Base-by-base conservation (phyloP, 2,113 vertebrate genomes). In the Entomyzon cyanotis region DNA sequence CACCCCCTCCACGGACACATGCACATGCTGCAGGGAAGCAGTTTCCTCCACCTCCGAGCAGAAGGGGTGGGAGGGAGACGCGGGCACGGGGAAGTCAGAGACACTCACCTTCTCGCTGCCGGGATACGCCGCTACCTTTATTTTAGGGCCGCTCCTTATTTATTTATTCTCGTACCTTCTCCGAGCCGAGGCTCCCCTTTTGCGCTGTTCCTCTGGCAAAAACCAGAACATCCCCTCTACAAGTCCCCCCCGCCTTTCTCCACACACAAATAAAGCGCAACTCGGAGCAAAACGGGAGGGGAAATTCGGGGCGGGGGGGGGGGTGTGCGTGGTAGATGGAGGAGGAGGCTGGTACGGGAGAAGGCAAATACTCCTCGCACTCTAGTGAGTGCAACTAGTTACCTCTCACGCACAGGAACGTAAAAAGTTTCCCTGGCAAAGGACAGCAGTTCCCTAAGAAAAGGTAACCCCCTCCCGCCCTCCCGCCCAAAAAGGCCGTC, bases 81-180 rank as follows among this genome's bases (percentile, higher is more conserved):
- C 25, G 27, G 25, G 58, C 39, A 53, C 63, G 15, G 50, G 62
- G 62, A 71, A 84, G 39, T 12, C 60, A 5, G 56, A 39, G 33
- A 44, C 41, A 94, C 97, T 97, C 95, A 96, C 97, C 97, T 97
- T 90, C 84, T 89, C 35, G 46, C 55, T 47, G 82, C 73, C 37
- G 78, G 76, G 23, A 30, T 89, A 35, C 3, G 87, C 84, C 52
- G 68, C 94, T 93, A 70, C 81, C 76, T 88, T 82, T 87, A 82
- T 89, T 90, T 81, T 65, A 74, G 21, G 80, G 58, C 70, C 25
- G 90, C 74, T 96, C 86, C 87, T 91, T 88, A 74, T 84, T 88
- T 91, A 87, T 94, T 89, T 90, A 81, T 90, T 95, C 78, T 86
- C 73, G 81, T 70, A 58, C 83, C 80, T 89, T 90, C 80, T 87